Base-by-base conservation (phyloP, 2,113 vertebrate species). In the Cinclus cinclus region DNA sequence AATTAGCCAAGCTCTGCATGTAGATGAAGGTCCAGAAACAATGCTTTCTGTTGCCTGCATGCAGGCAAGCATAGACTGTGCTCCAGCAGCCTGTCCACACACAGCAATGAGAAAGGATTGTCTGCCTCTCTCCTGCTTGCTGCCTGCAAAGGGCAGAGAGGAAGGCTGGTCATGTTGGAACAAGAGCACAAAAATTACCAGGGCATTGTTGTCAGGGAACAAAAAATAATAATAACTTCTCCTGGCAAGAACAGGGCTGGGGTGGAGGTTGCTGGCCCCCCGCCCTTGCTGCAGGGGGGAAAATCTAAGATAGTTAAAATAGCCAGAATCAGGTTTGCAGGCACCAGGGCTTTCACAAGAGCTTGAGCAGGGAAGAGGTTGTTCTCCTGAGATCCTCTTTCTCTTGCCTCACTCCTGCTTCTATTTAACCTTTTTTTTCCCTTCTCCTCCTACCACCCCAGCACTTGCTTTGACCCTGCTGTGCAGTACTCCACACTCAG, bases 121-220 rank as follows among this genome's bases (percentile, higher is more conserved):
- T 46, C 84, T 95, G 74, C 35, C 76, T 24, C 64, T 81, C 76
- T 87, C 65, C 87, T 3, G 55, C 49, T n/a, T 44, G 79, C 89
- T 68, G 87, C 74, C 64, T 88, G 87, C 41, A 87, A 79, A 85
- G 81, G 91, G 85, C 68, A 90, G 82, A 95, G 87, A 60, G 79
- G 89, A 94, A 94, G 82, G 52, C 74, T 69, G 59, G 69, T 94
- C 97, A 4, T 95, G 96, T 97, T 78, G 83, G 68, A 95, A 96
- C 96, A 97, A 81, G 95, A 95, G 64, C 63, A 90, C 41, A 30
- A 52, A 50, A 95, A 96, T 96, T 96, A 96, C 93, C 86, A 87
- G 76, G 28, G 70, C 74, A 83, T 79, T 96, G 97, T 97, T 97
- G 91, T 92, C 89, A 96, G 94, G 58, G 65, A 85, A 65, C 41